A percentile compares a stretch with the other conserved stretches of the same genome.
These are phyloP conservation scores for Caenorhabditis plicata DNA, from an alignment of 2,888 invertebrate species.

Conservation along the genomic window DNA sequence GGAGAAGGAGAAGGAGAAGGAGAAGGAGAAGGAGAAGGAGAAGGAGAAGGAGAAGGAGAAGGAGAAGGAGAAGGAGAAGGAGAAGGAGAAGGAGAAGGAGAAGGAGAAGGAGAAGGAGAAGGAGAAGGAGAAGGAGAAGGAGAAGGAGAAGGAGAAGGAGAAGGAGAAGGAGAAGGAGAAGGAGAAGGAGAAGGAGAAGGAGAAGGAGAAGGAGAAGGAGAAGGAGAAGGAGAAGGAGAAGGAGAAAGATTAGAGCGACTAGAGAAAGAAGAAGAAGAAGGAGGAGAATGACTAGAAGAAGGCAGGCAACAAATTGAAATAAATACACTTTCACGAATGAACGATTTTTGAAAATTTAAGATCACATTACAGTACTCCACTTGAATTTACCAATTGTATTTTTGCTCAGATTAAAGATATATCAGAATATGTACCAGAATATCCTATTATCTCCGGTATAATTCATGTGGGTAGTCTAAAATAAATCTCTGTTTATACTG, in stretches of 20 bases:
- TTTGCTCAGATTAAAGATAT: no score
- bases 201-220: background rate
- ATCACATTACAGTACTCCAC: no score
- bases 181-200: slow-evolving; percentile 7
- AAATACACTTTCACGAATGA: no score
- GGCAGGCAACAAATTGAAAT: slow-evolving; percentile 19
- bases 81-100: slow-evolving; percentile 11
- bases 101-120: slow-evolving; percentile 8
- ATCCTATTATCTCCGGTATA: no score
- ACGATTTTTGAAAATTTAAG: no score
- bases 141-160: slow-evolving; percentile 9
- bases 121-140: slow-evolving; percentile 4
- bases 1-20: slow-evolving; percentile 22
- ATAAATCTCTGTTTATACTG: no score
- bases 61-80: slow-evolving; percentile 1
- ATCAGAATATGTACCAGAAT: no score
- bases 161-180: slow-evolving; percentile 13
- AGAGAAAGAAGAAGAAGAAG: slow-evolving; percentile 11
- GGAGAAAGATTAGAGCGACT: background rate
- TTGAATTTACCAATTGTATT: no score
- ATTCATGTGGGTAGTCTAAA: no score
- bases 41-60: slow-evolving; percentile 9
- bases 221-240: background rate
- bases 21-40: slow-evolving; percentile 7
- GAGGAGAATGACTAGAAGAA: slow-evolving; percentile 3